phyloP scores from a whole-genome alignment of 2,888 invertebrate species.

The Aphrophora alni region DNA sequence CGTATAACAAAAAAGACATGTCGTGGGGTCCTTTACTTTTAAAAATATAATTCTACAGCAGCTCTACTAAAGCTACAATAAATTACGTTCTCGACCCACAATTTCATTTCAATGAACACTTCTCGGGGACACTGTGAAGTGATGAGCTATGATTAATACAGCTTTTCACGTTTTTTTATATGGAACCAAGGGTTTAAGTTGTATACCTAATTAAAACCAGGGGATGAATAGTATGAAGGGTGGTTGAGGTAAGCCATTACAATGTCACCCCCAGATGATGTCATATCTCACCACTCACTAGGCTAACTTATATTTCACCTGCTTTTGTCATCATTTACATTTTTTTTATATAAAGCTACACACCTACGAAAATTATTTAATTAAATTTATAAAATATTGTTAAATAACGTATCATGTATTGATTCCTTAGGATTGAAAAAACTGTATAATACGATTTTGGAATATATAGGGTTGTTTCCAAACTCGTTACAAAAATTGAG shows the following conservation, averaged over 20 bases:
- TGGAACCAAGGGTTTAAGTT: not conserved
- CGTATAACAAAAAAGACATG: no score
- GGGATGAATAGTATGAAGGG: not conserved
- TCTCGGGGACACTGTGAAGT: not conserved
- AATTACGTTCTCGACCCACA: not conserved
- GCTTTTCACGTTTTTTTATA: not conserved
- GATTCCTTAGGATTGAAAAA: no score
- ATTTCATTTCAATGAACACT: not conserved
- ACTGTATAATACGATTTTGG: no score
- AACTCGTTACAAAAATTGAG: no score
- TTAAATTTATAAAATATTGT: no score
- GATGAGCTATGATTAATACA: not conserved
- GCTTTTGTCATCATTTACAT: not conserved
- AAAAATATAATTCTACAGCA: not conserved
- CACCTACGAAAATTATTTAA: no score
- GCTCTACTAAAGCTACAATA: not conserved
- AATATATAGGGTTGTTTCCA: no score
- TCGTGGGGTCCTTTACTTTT: no score
- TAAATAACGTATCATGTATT: no score
- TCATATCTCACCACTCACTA: not conserved
- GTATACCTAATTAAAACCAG: not conserved
- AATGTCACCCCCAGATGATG: not conserved
- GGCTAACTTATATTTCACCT: not conserved
- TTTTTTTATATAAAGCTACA: not conserved
- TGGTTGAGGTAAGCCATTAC: not conserved